phyloP scores from a whole-genome alignment of 1,140 invertebrate genomes.

The Hycleus cichorii region DNA sequence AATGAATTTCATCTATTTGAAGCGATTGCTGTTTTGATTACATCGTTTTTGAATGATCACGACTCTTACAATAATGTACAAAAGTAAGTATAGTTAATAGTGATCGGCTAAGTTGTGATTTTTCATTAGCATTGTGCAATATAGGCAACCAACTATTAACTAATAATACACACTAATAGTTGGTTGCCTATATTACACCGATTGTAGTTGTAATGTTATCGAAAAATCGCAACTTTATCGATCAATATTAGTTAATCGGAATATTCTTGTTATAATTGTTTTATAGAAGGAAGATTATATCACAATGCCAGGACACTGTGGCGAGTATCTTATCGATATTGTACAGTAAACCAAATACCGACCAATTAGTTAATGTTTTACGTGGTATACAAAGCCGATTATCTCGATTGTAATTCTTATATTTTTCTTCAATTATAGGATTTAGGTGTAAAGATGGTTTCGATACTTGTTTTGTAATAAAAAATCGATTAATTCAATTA shows the following conservation, averaged over 20 bases:
- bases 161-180: no score
- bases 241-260: no score
- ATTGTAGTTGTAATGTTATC: no score
- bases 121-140: background rate
- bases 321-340: conserved; percentile 57
- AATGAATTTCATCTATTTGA: conserved; percentile 70
- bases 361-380: conserved; percentile 46
- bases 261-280: conserved; percentile 10
- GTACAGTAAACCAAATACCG: conserved; percentile 59
- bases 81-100: conserved; percentile 40
- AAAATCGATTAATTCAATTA: conserved; percentile 4
- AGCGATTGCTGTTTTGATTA: conserved; percentile 58
- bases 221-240: no score
- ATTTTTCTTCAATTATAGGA: background rate
- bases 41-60: conserved; percentile 50
- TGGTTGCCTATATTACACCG: no score
- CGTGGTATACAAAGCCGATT: conserved; percentile 44
- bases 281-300: conserved; percentile 51
- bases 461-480: conserved; percentile 1
- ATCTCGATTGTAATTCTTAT: conserved; percentile 23
- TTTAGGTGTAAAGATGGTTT: no score
- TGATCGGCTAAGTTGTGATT: background rate
- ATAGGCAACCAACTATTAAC: no score
- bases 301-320: conserved; percentile 59
- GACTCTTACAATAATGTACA: conserved; percentile 46